Conservation (phyloP, 1,140 invertebrate species). For the Lethrus apterus region DNA sequence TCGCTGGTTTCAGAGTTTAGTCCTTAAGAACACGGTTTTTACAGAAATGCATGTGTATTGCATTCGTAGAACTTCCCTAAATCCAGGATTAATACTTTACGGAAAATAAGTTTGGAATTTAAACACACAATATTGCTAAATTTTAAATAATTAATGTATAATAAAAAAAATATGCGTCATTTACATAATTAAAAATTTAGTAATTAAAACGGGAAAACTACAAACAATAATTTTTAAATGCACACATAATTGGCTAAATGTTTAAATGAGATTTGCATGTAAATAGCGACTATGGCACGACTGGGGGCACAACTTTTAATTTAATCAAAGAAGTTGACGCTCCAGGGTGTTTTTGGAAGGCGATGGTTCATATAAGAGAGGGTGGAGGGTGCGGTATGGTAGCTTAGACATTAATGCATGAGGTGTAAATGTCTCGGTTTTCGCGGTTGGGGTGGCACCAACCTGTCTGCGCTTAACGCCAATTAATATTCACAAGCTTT, state of each 20-base stretch:
- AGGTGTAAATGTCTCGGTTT: conserved; percentile 40
- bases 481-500: conserved; percentile 36
- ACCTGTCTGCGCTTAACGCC: conserved; percentile 27
- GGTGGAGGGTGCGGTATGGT: conserved; percentile 20
- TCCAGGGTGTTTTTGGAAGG: conserved; percentile 35
- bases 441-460: conserved; percentile 29
- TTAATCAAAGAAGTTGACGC: conserved; percentile 43
- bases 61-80: too few species aligned
- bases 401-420: conserved; percentile 31
- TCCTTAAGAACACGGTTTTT: too few species aligned
- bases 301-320: conserved; percentile 39
- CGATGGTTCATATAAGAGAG: conserved; percentile 17
- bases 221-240: too few species aligned
- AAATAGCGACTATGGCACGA: conserved; percentile 34
- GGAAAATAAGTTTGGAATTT: too few species aligned
- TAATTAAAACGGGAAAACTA: too few species aligned
- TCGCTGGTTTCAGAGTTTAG: too few species aligned
- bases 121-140: too few species aligned
- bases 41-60: too few species aligned
- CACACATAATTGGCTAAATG: conserved; percentile 28
- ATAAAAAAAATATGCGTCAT: too few species aligned
- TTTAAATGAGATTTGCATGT: conserved; percentile 42
- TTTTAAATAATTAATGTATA: too few species aligned
- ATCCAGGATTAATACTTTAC: too few species aligned
- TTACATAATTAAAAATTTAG: too few species aligned